phyloP scores from a whole-genome alignment of 2,113 vertebrate genomes.

The Leuciscus idus region DNA sequence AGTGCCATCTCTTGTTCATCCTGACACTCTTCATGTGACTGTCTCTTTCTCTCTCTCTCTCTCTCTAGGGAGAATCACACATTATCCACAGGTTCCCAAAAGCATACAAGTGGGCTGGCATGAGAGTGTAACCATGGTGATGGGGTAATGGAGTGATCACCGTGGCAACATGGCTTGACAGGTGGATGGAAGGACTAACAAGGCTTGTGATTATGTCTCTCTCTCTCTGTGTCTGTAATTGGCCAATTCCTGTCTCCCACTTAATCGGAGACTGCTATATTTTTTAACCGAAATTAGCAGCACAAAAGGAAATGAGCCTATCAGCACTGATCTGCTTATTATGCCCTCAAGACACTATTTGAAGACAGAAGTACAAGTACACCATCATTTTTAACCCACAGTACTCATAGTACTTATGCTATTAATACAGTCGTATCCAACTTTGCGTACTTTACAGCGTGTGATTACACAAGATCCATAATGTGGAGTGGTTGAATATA shows the following conservation, averaged over 20 bases:
- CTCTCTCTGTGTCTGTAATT: slow-evolving; percentile 32
- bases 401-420: neutral
- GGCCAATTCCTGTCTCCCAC: slow-evolving; percentile 18
- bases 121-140: slow-evolving; percentile 48
- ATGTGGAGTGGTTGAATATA: neutral
- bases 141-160: slow-evolving; percentile 34
- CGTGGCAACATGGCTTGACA: slow-evolving; percentile 32
- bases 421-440: neutral
- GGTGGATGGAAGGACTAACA: slow-evolving; percentile 30
- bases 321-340: slow-evolving; percentile 10
- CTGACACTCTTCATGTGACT: slow-evolving; percentile 9
- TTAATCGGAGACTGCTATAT: slow-evolving; percentile 19
- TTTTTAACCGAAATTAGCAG: slow-evolving; percentile 1
- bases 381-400: neutral
- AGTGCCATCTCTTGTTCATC: slow-evolving; percentile 17
- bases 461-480: neutral
- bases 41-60: neutral
- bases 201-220: slow-evolving; percentile 19
- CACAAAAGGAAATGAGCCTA: slow-evolving; percentile 9
- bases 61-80: slow-evolving; percentile 24
- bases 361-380: neutral
- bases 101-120: slow-evolving; percentile 34
- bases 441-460: neutral
- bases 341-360: neutral
- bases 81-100: slow-evolving; percentile 36